Evolutionary conservation across 1,140 invertebrate species (phyloP).

Genomic region (Plutomurus gul): DNA sequence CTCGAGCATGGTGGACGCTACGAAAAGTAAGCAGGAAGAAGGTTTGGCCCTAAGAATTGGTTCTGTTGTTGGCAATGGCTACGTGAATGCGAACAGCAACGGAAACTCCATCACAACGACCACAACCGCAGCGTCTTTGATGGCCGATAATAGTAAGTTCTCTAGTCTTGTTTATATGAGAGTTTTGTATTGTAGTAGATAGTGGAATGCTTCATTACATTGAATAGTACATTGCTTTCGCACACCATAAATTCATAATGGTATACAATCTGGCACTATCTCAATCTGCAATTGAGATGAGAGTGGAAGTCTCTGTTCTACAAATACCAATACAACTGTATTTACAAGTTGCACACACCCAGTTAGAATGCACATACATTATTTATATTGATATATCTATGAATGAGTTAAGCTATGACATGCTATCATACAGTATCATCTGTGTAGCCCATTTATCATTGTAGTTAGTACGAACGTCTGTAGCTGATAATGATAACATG

Average conservation of each 20-base stretch:
- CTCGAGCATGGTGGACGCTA: neutral
- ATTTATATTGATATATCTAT: too few species aligned
- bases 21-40: conserved; percentile 18
- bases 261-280: neutral
- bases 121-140: conserved; percentile 15
- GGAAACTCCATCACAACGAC: neutral
- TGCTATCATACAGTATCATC: too few species aligned
- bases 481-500: too few species aligned
- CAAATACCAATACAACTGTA: neutral
- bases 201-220: neutral
- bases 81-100: neutral
- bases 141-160: conserved; percentile 7
- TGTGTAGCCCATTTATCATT: too few species aligned
- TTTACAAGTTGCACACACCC: neutral
- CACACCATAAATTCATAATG: conserved; percentile 22
- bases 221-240: neutral
- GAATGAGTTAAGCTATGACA: too few species aligned
- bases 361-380: neutral
- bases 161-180: neutral
- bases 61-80: neutral
- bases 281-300: neutral
- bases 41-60: neutral
- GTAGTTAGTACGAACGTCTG: too few species aligned
- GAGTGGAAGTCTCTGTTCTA: too few species aligned
- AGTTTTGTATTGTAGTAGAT: too few species aligned